These are phyloP conservation scores for Ranitomeya variabilis DNA, from an alignment of 2,113 vertebrate genomes.

Conservation along the genomic window DNA sequence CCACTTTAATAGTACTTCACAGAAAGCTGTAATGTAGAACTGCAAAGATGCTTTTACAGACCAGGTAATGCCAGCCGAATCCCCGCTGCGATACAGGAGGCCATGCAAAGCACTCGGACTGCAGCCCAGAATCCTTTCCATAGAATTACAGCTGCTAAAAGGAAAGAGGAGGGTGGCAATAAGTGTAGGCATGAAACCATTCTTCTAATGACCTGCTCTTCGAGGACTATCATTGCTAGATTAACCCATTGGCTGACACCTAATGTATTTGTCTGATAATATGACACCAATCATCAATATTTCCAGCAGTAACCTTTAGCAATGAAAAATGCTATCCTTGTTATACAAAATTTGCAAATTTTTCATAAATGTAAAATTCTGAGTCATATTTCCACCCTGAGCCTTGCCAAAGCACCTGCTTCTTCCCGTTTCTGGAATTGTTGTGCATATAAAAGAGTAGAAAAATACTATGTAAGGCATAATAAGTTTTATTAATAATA, in stretches of 20 bases:
- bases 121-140: slow-evolving; percentile 42
- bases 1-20: slow-evolving; percentile 52
- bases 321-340: not conserved
- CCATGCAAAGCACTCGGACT: slow-evolving; percentile 43
- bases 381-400: not conserved
- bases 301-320: not conserved
- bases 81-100: slow-evolving; percentile 47
- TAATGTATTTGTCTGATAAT: slow-evolving; percentile 4
- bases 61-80: slow-evolving; percentile 35
- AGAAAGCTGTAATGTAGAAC: slow-evolving; percentile 53
- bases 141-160: slow-evolving; percentile 37
- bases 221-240: slow-evolving; percentile 36
- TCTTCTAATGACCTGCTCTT: slow-evolving; percentile 44
- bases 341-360: not conserved
- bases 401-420: not conserved
- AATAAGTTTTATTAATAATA: not conserved
- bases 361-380: not conserved
- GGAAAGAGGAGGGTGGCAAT: not conserved
- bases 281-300: not conserved
- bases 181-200: slow-evolving; percentile 41
- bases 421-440: not conserved
- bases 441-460: not conserved
- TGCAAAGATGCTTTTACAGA: slow-evolving; percentile 53
- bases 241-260: slow-evolving; percentile 45
- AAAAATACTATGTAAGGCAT: too few species aligned